Evolutionary conservation across 2,888 invertebrate species (phyloP), one percentile per base, ranked within the genome.

Genomic region (Coelopa pilipes): DNA sequence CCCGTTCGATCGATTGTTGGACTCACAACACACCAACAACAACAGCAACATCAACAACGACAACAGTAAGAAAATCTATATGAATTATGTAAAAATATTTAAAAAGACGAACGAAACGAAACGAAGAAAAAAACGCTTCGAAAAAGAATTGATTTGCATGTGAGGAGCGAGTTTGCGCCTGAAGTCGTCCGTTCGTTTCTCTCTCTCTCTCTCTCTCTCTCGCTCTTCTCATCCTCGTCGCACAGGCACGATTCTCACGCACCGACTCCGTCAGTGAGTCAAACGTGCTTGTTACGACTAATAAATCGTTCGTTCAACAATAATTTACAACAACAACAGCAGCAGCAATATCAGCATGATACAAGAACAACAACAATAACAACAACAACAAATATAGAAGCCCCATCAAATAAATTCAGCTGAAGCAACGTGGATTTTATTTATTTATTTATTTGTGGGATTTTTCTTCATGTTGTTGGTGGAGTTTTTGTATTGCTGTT

Each of bases 171-270:
- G 74, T 77, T 74, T 73, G 74, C 59, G 65, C 66, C 53, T 69
- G 65, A 76, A 76, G 72, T 73, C 74, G 76, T 76, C 49, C 73
- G 67, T 77, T 76, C 34, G 19, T 49, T 24, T 62, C 62, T 49
- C 24, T n/a, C 50, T 65, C 13, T 65, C 19, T 66, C 4, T 17
- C 1, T 50, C n/a, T 13, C 10, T n/a, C 19, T 45, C 19, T 70
- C 0, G 4, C 10, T 21, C 7, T 34, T 34, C 34, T 34, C 34
- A 34, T 34, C 34, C 34, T 34, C 34, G 7, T 34, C 7, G 2
- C 19, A 21, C 57, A 57, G 11, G 21, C 21, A 21, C 17, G 21
- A 57, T 57, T 57, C 57, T 57, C 57, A 63, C 57, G 65, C 53
- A 59, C 34, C 34, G 7, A 34, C 34, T 34, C 34, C 2, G 34